Conservation (phyloP, 2,797 vertebrate genomes). For the Sus cebifrons region DNA sequence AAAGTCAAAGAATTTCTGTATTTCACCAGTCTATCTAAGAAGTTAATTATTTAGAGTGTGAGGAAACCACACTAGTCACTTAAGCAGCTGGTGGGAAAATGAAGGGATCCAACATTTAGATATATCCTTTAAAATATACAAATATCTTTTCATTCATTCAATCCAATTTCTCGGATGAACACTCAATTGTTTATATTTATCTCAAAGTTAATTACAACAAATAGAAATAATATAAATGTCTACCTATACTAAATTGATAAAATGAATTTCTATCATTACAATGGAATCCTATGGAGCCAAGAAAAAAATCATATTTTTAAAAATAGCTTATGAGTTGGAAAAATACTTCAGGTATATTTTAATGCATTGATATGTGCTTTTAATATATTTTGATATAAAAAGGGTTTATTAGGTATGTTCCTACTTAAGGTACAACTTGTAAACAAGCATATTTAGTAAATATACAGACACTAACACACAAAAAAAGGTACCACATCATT, state of each 20-base stretch:
- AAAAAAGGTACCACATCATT: background rate
- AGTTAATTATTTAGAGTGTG: background rate
- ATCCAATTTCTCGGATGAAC: background rate
- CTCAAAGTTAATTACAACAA: background rate
- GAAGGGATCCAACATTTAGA: background rate
- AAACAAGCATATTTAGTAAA: background rate
- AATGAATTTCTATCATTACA: background rate
- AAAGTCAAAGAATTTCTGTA: background rate
- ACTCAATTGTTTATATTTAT: background rate
- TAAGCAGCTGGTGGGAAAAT: background rate
- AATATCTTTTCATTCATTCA: background rate
- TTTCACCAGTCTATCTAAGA: background rate
- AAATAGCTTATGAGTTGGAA: background rate
- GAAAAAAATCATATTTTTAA: background rate
- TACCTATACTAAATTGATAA: background rate
- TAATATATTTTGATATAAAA: background rate
- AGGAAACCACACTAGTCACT: background rate
- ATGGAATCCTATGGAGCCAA: background rate
- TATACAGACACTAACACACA: background rate
- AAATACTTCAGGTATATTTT: background rate
- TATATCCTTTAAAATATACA: background rate
- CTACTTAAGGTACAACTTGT: background rate
- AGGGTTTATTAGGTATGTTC: background rate
- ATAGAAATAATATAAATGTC: background rate
- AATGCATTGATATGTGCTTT: background rate